phyloP scores from a whole-genome alignment of 1,140 invertebrate genomes.

The Pogonomyrmex barbatus region DNA sequence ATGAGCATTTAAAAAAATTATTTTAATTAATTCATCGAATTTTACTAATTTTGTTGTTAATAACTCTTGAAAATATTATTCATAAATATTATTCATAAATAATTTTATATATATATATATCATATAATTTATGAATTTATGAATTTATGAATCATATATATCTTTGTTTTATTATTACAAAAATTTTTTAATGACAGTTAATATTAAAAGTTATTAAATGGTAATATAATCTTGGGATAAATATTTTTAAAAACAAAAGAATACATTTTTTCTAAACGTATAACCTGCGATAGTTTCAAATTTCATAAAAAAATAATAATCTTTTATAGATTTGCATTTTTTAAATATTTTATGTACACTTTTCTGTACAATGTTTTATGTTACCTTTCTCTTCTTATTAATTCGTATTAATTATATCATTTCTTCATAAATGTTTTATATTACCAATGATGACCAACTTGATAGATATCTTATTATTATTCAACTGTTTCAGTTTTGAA shows the following conservation, averaged over 20 bases:
- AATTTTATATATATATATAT: neutral
- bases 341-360: conserved; percentile 9
- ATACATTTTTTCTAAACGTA: neutral
- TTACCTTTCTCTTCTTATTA: neutral
- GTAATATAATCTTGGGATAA: neutral
- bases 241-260: neutral
- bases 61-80: too few relatives aligned
- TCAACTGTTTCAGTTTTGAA: neutral
- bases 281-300: neutral
- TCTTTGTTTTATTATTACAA: neutral
- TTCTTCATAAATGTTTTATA: too few relatives aligned
- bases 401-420: neutral
- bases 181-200: neutral
- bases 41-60: neutral
- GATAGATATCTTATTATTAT: neutral
- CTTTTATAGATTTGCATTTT: neutral
- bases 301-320: neutral
- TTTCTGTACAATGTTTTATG: neutral
- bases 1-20: neutral
- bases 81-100: neutral
- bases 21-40: neutral
- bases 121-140: too few relatives aligned
- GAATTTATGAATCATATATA: neutral
- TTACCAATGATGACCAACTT: neutral
- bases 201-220: neutral